These are phyloP conservation scores for Gobio occitaniae DNA, from an alignment of 2,797 vertebrate species.

Conservation along the genomic window DNA sequence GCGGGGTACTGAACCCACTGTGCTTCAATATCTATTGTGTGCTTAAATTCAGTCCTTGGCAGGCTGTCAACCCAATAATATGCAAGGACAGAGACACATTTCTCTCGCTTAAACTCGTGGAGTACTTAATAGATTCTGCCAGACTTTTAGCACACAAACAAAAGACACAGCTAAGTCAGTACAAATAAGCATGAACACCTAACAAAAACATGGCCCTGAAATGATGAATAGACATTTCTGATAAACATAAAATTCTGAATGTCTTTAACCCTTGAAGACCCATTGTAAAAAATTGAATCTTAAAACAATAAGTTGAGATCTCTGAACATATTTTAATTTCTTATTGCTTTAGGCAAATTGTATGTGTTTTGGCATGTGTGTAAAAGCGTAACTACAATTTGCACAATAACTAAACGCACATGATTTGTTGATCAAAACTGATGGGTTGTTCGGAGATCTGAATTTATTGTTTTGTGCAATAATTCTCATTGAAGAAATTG, in stretches of 20 bases:
- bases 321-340: no score
- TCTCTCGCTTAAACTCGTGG: not conserved
- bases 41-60: not conserved
- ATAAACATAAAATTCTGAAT: not conserved
- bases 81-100: slow-evolving; percentile 4
- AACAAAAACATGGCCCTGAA: not conserved
- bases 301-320: no score
- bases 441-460: no score
- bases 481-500: no score
- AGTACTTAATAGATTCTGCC: not conserved
- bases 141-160: not conserved
- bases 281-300: not conserved
- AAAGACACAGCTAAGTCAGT: not conserved
- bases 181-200: not conserved
- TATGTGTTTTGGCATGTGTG: no score
- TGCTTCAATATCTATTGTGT: not conserved
- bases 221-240: not conserved
- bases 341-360: no score
- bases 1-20: not conserved
- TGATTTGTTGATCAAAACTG: no score
- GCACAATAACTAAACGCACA: no score
- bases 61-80: not conserved
- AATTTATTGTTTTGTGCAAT: no score
- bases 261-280: not conserved
- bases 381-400: no score